Evolutionary conservation across 2,888 invertebrate species (phyloP), one percentile per base, ranked within the genome.

Genomic region (Panzeria rudis): DNA sequence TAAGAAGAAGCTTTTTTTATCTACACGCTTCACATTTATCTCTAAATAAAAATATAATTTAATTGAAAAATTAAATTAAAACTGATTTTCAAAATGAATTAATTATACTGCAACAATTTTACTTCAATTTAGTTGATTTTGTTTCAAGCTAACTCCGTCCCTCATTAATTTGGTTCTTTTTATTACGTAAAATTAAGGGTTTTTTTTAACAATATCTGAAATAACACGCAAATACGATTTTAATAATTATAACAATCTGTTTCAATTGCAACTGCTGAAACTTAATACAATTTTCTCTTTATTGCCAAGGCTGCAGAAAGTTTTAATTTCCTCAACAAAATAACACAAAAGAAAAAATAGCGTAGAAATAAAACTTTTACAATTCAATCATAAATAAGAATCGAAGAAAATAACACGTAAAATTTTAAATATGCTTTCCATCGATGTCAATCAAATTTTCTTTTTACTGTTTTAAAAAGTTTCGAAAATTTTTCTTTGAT

Each of bases 401-500:
- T 52, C 4, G 9, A 41, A n/a, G 5, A 59, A 68, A 56, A 29
- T 32, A 62, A 17, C 78, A 61, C 62, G 52, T 50, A 75, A 68
- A 76, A 44, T 56, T 23, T 38, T 73, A 50, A 73, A 62, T 52
- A 38, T 62, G 47, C 41, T 68, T 68, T 73, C 52, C 68, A 68
- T 68, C 61, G 68, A 69, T 61, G 69, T 78, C 83, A 73, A 83
- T 78, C 73, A 83, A 66, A 66, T 41, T 59, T 35, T 32, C 50
- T 38, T 75, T 62, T 78, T 56, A 50, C 56, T 62, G n/a, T 62
- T 61, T 56, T 15, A 20, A 54, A 73, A 72, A 75, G 11, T 76
- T 68, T 62, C 3, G n/a, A 29, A n/a, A n/a, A 8, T 25, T 61
- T 73, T 62, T 3, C 6, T 35, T 50, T 44, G 2, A 23, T 23